These are phyloP conservation scores for Microtus pennsylvanicus DNA, from an alignment of 2,113 vertebrate genomes.

Conservation along the genomic window DNA sequence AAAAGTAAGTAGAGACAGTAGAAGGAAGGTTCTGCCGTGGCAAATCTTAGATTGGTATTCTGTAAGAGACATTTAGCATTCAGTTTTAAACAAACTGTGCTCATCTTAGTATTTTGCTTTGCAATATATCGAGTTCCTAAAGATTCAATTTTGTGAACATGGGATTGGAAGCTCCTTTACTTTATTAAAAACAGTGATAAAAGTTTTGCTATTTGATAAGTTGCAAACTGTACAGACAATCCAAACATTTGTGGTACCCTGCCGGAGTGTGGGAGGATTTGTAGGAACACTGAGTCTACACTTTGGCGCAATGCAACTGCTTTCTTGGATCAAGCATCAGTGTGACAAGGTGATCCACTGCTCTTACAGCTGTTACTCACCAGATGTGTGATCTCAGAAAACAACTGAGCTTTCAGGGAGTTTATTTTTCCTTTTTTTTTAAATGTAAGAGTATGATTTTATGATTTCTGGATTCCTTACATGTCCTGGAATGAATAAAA, in stretches of 20 bases:
- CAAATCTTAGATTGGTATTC: neutral
- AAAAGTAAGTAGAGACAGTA: neutral
- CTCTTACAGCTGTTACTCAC: neutral
- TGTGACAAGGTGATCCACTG: fast-evolving
- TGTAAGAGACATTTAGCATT: neutral
- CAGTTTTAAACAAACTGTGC: neutral
- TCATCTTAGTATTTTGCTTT: neutral
- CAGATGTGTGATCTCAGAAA: neutral
- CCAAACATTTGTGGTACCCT: neutral
- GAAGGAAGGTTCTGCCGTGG: neutral
- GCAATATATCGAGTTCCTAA: neutral
- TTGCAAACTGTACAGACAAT: neutral
- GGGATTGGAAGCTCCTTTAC: neutral
- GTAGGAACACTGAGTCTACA: neutral
- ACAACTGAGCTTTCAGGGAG: neutral
- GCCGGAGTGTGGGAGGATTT: neutral
- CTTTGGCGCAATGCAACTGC: fast-evolving
- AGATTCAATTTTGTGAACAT: neutral
- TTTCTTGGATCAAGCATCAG: too few species aligned
- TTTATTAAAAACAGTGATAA: neutral
- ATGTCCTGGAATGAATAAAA: neutral
- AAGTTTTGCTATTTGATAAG: neutral
- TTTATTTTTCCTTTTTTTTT: neutral
- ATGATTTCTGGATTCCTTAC: neutral
- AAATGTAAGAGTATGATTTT: neutral